Evolutionary conservation across 2,888 invertebrate species (phyloP).

Genomic region (Mylabris sibirica): DNA sequence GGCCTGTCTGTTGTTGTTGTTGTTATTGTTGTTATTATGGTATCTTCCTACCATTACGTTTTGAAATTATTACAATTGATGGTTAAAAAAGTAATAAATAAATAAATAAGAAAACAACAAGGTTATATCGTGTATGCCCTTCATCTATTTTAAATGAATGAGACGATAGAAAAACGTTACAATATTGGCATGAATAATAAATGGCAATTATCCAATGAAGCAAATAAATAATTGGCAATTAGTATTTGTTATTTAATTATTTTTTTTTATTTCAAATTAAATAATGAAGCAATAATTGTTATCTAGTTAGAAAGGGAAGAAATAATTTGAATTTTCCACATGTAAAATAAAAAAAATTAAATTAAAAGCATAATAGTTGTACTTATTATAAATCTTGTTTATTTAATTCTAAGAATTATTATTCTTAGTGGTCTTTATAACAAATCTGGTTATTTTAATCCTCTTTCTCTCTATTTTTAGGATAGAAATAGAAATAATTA

Average conservation of each 20-base stretch:
- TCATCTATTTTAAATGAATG: constrained; percentile 10
- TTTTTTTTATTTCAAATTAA: too few species aligned
- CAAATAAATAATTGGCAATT: not conserved
- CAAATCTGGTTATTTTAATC: not conserved
- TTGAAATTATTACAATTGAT: not conserved
- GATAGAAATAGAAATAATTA: too few species aligned
- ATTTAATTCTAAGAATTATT: not conserved
- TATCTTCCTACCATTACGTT: not conserved
- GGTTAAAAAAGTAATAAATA: not conserved
- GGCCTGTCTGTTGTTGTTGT: constrained; percentile 6
- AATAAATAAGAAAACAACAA: not conserved
- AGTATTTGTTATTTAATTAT: too few species aligned
- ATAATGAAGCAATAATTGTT: too few species aligned
- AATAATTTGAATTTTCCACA: too few species aligned
- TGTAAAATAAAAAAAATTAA: not conserved
- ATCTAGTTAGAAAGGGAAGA: too few species aligned
- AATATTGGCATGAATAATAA: not conserved
- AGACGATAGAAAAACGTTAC: not conserved
- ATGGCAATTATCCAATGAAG: constrained; percentile 5
- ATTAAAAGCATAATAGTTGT: not conserved
- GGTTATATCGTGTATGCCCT: not conserved
- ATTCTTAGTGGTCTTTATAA: not conserved
- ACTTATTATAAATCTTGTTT: not conserved
- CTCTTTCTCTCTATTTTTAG: too few species aligned
- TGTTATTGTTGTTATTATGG: not conserved